Conservation (phyloP, 2,797 vertebrate genomes). For the Pseudochirops corinnae region DNA sequence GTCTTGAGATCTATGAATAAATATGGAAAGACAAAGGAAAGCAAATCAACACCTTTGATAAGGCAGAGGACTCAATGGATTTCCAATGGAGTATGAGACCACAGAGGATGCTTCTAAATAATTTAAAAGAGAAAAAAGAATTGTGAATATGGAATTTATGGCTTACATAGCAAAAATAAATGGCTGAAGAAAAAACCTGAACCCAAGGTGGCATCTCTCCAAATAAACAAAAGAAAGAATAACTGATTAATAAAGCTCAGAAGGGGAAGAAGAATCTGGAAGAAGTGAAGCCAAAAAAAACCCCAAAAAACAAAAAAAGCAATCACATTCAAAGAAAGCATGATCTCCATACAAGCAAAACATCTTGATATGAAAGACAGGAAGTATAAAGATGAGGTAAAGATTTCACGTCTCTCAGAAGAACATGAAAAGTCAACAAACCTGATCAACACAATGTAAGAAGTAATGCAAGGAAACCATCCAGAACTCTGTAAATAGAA, state of each 20-base stretch:
- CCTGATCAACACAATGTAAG: background rate
- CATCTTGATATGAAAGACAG: background rate
- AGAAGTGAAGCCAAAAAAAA: background rate
- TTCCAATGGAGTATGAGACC: background rate
- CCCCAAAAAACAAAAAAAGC: too few species aligned
- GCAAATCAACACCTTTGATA: background rate
- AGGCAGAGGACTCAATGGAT: background rate
- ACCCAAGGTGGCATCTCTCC: background rate
- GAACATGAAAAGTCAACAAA: background rate
- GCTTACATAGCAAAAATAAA: background rate
- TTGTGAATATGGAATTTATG: background rate
- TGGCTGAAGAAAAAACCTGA: background rate
- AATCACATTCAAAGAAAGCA: background rate
- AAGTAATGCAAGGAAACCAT: background rate
- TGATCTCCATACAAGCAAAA: background rate
- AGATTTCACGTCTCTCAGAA: background rate
- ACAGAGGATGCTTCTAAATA: background rate
- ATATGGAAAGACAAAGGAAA: background rate
- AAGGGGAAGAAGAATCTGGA: background rate
- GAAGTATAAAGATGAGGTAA: background rate
- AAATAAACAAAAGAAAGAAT: background rate
- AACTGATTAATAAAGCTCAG: background rate
- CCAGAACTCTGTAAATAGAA: too few species aligned
- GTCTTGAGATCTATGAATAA: background rate
- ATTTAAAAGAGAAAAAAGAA: background rate